Evolutionary conservation across 2,797 vertebrate species (phyloP).

Genomic region (Otus scops): DNA sequence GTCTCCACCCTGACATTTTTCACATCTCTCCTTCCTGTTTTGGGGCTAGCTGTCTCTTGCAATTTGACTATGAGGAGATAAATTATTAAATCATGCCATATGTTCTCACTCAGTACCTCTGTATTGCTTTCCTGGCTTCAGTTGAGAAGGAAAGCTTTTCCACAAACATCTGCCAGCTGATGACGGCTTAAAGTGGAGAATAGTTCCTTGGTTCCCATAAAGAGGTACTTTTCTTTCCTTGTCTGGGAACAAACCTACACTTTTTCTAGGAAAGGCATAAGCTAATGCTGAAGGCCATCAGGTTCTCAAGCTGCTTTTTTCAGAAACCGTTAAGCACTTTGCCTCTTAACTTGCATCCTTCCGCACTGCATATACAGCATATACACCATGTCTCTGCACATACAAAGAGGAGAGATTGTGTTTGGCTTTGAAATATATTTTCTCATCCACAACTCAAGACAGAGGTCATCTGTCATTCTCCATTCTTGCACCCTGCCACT

Average conservation of each 20-base stretch:
- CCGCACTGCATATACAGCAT: accelerated
- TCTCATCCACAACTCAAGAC: background rate
- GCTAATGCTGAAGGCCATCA: background rate
- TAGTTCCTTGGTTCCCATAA: background rate
- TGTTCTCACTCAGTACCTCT: background rate
- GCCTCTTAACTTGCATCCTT: background rate
- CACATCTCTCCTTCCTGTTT: background rate
- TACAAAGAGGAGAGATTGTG: background rate
- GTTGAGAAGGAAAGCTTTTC: background rate
- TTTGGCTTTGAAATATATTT: background rate
- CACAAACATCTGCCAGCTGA: slow-evolving; percentile 25
- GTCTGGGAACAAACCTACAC: background rate
- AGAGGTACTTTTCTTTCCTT: background rate
- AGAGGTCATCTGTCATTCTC: background rate
- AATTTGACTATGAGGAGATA: background rate
- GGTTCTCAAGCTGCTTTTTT: background rate
- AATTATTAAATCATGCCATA: background rate
- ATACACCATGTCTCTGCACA: background rate
- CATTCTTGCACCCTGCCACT: background rate
- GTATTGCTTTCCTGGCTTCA: background rate
- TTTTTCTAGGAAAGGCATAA: background rate
- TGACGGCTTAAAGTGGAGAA: slow-evolving; percentile 3
- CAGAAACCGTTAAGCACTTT: background rate
- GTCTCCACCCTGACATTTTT: background rate
- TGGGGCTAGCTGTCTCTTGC: background rate